Conservation (phyloP, 2,113 vertebrate species). For the Mormoops blainvillei region DNA sequence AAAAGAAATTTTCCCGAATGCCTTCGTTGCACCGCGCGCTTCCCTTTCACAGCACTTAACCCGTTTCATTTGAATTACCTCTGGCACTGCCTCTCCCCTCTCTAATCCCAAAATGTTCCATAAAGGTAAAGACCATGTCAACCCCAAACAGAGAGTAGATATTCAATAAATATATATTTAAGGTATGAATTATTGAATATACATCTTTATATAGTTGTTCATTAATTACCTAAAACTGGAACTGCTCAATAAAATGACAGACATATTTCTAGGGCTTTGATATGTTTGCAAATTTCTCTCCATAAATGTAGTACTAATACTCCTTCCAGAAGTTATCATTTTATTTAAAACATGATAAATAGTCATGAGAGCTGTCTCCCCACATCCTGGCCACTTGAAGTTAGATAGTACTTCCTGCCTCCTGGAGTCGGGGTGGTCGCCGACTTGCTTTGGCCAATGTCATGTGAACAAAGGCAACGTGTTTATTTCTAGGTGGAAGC, state of each 20-base stretch:
- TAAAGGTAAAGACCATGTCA: neutral
- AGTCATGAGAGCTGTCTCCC: neutral
- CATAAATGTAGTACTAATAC: neutral
- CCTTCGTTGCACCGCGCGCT: neutral
- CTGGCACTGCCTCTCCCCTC: neutral
- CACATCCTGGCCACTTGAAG: neutral
- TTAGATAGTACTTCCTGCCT: neutral
- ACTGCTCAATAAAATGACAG: neutral
- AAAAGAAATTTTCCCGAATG: neutral
- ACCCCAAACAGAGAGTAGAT: neutral
- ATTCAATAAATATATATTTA: neutral
- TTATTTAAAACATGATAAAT: neutral
- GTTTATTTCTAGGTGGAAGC: neutral
- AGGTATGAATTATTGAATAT: neutral
- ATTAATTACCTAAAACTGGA: conserved; percentile 5
- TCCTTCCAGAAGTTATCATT: neutral
- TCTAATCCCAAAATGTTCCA: neutral
- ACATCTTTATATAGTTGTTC: neutral
- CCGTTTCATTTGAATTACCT: neutral
- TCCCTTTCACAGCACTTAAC: neutral
- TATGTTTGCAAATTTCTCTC: neutral
- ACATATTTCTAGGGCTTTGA: neutral
- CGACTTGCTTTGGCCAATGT: neutral
- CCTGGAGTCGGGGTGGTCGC: too few species aligned
- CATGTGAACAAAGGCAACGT: neutral